Conservation (phyloP, 2,888 invertebrate species). For the Pammene fasciana region DNA sequence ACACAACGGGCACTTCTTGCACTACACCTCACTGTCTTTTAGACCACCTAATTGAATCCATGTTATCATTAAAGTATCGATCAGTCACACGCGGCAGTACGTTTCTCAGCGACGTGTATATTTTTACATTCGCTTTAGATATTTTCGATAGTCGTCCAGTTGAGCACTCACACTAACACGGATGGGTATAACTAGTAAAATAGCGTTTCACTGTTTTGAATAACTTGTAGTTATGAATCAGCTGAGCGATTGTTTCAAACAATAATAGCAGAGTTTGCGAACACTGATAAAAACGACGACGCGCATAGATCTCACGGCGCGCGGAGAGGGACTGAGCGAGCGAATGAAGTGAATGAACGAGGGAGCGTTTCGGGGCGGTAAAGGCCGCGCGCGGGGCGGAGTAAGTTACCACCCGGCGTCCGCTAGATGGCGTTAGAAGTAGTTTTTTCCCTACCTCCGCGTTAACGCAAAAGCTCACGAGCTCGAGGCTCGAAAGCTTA, state of each 20-base stretch:
- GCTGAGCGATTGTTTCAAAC: conserved; percentile 78
- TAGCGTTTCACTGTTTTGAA: conserved; percentile 47
- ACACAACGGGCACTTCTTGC: conserved; percentile 51
- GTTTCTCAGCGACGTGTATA: conserved; percentile 77
- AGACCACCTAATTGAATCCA: conserved; percentile 79
- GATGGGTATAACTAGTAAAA: conserved; percentile 10
- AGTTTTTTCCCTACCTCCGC: conserved; percentile 8
- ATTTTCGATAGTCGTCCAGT: conserved; percentile 65
- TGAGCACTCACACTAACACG: conserved; percentile 43
- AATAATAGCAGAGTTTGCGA: conserved; percentile 69
- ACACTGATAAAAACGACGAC: conserved; percentile 48
- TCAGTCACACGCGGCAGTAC: conserved; percentile 78
- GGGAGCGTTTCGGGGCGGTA: conserved; percentile 47
- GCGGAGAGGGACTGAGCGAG: conserved; percentile 68
- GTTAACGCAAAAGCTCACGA: not conserved
- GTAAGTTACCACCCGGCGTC: conserved; percentile 44
- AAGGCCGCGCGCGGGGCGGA: conserved; percentile 49
- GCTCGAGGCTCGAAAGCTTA: conserved; percentile 32
- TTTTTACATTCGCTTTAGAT: conserved; percentile 78
- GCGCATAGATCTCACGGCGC: conserved; percentile 53
- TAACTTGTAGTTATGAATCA: conserved; percentile 71
- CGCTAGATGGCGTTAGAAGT: conserved; percentile 70
- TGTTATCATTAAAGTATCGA: conserved; percentile 83
- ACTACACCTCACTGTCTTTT: conserved; percentile 68
- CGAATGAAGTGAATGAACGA: conserved; percentile 64